Base-by-base conservation (phyloP, 2,113 vertebrate genomes). In the Protomyctophum bolini region DNA sequence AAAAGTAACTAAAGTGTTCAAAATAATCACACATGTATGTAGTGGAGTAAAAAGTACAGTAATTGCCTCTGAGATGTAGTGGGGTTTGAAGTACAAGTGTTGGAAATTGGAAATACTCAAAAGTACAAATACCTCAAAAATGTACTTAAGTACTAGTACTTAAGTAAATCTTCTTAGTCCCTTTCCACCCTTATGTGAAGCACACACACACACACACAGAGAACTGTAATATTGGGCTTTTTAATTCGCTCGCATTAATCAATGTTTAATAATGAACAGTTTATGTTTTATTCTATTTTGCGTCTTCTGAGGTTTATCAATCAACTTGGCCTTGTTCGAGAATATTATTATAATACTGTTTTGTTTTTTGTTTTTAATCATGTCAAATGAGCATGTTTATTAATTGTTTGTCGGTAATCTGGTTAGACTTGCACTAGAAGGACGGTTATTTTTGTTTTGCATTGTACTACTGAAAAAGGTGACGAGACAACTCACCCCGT, bases 401-500 rank as follows among this genome's bases (percentile, higher is more conserved):
- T 41, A 1, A 21, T 6, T 60, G 68, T 69, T 69, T 81, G 49
- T 69, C 67, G 29, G 66, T 77, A 56, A 62, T 76, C 59, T 64
- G 69, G 50, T 68, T 81, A 85, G 75, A 87, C 70, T 91, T 91
- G 89, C 89, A 91, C 89, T 87, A 73, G 69, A 80, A 21, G 62
- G 50, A 61, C 21, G 21, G 2, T 21, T 21, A 21, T 21, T 21
- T 54, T 58, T 77, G 55, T 84, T 68, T 49, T 85, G 82, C 76
- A 70, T 83, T 82, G 75, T 90, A 90, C 90, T 91, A 90, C 90
- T 91, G 90, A 89, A 63, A 73, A 58, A n/a, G n/a, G n/a, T n/a
- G n/a, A n/a, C n/a, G n/a, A n/a, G n/a, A n/a, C n/a, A n/a, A n/a
- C n/a, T n/a, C n/a, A n/a, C n/a, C n/a, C n/a, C n/a, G n/a, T n/a